Evolutionary conservation across 2,797 vertebrate genomes (phyloP).

Genomic region (Acrocephalus scirpaceus): DNA sequence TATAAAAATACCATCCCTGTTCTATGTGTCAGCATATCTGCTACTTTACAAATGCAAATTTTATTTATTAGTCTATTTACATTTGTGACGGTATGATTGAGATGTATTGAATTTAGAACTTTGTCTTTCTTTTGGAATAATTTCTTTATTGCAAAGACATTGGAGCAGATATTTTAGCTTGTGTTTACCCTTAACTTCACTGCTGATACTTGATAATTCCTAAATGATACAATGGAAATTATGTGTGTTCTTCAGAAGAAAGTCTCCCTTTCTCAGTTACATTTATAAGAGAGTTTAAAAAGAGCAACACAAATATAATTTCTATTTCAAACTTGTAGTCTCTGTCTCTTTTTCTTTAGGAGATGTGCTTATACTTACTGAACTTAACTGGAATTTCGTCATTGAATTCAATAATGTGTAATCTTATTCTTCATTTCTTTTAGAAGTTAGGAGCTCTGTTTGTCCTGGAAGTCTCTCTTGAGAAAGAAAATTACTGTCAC

Average conservation of each 20-base stretch:
- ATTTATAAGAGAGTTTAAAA: neutral
- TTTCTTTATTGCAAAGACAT: neutral
- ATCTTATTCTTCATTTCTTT: neutral
- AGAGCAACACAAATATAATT: neutral
- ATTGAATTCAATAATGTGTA: neutral
- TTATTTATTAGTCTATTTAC: neutral
- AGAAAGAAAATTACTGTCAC: slow-evolving; percentile 4
- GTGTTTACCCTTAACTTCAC: neutral
- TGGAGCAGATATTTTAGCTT: neutral
- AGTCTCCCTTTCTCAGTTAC: neutral
- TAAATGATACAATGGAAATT: neutral
- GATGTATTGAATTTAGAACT: neutral
- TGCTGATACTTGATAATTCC: neutral
- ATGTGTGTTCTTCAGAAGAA: neutral
- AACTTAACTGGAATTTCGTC: neutral
- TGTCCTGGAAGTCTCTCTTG: neutral
- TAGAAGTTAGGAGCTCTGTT: neutral
- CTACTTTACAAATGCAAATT: neutral
- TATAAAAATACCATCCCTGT: neutral
- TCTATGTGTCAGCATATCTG: neutral
- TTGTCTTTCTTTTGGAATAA: neutral
- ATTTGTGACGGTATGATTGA: neutral
- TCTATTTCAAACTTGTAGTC: neutral
- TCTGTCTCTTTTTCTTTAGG: neutral
- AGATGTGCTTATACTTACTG: neutral